These are phyloP conservation scores for Melanchra persicariae DNA, from an alignment of 2,888 invertebrate species.

Conservation along the genomic window DNA sequence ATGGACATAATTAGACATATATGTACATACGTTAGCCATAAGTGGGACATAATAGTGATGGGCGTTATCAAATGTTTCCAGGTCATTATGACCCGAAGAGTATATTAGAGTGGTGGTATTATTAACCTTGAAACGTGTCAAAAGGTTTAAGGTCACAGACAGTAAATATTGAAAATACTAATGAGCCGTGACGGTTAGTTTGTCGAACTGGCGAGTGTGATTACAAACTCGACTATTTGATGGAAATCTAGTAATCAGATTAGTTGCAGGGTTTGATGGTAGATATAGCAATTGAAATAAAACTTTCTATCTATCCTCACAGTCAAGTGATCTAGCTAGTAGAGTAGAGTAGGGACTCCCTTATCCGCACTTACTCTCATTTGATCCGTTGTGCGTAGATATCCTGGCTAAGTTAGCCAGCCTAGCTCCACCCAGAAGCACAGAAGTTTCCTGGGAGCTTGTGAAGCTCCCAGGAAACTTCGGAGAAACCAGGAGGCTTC, in stretches of 20 bases:
- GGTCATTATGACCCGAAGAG: slow-evolving; percentile 6
- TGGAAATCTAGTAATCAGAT: neutral
- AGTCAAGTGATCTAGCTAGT: too few species aligned
- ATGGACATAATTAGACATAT: slow-evolving; percentile 29
- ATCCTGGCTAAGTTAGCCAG: too few species aligned
- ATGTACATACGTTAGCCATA: neutral
- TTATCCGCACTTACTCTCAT: too few species aligned
- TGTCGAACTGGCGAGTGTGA: neutral
- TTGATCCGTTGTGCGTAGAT: too few species aligned
- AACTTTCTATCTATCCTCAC: too few species aligned
- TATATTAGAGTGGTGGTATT: slow-evolving; percentile 11
- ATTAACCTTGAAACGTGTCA: slow-evolving; percentile 4
- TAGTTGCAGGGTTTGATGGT: neutral
- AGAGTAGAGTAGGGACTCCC: too few species aligned
- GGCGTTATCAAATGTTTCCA: slow-evolving; percentile 21
- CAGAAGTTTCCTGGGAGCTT: too few species aligned
- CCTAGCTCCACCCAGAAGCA: too few species aligned
- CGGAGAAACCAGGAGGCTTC: too few species aligned
- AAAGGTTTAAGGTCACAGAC: slow-evolving; percentile 5
- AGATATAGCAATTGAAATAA: too few species aligned
- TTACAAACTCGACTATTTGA: neutral
- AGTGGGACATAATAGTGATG: slow-evolving; percentile 12
- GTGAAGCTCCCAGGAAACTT: too few species aligned
- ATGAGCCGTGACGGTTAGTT: neutral
- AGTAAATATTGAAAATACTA: neutral